Evolutionary conservation across 1,140 invertebrate species (phyloP).

Genomic region (Drosophila obscura): DNA sequence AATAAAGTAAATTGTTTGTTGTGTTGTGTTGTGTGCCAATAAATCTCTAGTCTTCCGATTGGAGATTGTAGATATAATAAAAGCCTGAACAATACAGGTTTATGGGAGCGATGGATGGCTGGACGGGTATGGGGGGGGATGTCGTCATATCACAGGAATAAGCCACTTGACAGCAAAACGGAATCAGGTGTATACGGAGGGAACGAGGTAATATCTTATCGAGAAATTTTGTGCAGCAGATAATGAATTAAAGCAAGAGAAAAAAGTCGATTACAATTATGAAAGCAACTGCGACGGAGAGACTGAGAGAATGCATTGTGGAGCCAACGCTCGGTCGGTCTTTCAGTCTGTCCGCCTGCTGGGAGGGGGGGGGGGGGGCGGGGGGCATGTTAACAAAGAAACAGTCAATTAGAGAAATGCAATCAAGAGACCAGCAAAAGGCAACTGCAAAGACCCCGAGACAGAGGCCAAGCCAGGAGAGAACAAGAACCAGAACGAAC

Average conservation of each 20-base stretch:
- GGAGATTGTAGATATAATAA: neutral
- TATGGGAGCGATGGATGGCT: neutral
- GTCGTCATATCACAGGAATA: conserved; percentile 31
- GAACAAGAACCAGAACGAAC: conserved; percentile 10
- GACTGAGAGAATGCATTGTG: too few relatives aligned
- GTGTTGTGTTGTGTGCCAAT: neutral
- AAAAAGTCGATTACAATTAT: conserved; percentile 11
- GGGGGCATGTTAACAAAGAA: conserved; percentile 4
- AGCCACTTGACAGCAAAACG: conserved; percentile 25
- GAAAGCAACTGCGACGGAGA: neutral
- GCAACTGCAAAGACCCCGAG: neutral
- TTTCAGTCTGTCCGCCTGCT: neutral
- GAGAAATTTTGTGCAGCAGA: neutral
- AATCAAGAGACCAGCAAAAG: conserved; percentile 18
- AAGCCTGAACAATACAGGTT: conserved; percentile 4
- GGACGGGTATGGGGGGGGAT: neutral
- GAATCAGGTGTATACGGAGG: conserved; percentile 17
- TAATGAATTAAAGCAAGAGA: conserved; percentile 19
- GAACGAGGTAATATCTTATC: conserved; percentile 21
- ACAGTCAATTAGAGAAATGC: conserved; percentile 44
- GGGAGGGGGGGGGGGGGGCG: neutral
- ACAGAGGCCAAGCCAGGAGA: neutral
- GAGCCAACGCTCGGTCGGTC: too few relatives aligned
- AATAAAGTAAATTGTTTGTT: neutral
- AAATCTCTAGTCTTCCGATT: conserved; percentile 10